Evolutionary conservation across 37 sponge, comb jelly and placozoan genomes (phyloP).

Genomic region (Bolinopsis microptera): DNA sequence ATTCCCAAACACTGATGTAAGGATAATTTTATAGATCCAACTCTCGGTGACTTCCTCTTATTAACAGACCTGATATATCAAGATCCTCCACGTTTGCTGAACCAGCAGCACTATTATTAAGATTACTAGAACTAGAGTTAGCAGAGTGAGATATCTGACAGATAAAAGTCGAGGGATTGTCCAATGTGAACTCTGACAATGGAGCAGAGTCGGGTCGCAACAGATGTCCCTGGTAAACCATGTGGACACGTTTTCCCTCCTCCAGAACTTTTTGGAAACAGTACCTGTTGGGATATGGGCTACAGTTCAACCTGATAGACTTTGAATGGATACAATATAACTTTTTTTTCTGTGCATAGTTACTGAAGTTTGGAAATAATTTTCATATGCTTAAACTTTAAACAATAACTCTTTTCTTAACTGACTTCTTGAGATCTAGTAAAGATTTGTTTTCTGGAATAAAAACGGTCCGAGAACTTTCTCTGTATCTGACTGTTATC

Average conservation of each 20-base stretch:
- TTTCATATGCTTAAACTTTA: too few species aligned
- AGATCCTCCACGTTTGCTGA: not conserved
- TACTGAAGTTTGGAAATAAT: too few species aligned
- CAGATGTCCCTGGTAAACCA: conserved; percentile 59
- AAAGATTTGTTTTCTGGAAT: conserved; percentile 45
- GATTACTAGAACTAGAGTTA: not conserved
- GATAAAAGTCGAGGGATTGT: conserved; percentile 19
- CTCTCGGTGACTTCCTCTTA: too few species aligned
- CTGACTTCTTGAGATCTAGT: conserved; percentile 38
- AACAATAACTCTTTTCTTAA: too few species aligned
- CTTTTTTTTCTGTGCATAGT: too few species aligned
- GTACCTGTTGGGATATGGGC: not conserved
- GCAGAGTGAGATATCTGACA: conserved; percentile 53
- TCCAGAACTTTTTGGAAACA: conserved; percentile 48
- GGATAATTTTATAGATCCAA: too few species aligned
- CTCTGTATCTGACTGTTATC: conserved; percentile 53
- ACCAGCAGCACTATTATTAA: not conserved
- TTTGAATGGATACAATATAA: too few species aligned
- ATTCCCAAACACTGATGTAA: too few species aligned
- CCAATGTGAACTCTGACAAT: conserved; percentile 38
- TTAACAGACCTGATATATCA: not conserved
- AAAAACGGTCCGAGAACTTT: conserved; percentile 27
- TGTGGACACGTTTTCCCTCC: conserved; percentile 53
- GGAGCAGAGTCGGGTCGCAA: conserved; percentile 29
- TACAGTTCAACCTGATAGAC: too few species aligned